A percentile compares a stretch with the other conserved stretches of the same genome.
These are phyloP conservation scores for Pterois miles DNA, from an alignment of 2,797 vertebrate genomes.

Conservation along the genomic window DNA sequence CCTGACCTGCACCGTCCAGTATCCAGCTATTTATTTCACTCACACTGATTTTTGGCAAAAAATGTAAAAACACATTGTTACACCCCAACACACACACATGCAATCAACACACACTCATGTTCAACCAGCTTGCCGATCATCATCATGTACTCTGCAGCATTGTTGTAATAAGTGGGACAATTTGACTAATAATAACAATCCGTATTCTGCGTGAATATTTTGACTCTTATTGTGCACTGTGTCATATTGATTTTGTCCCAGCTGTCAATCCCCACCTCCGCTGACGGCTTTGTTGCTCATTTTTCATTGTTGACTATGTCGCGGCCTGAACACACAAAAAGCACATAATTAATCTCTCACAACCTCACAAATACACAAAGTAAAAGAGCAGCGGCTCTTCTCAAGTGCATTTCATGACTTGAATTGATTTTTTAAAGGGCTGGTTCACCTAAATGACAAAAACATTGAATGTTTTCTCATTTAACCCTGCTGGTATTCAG, in stretches of 20 bases:
- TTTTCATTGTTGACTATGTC: conserved; percentile 54
- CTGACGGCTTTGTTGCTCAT: conserved; percentile 37
- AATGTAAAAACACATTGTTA: too few relatives aligned
- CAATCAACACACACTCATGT: background rate
- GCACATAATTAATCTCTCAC: conserved; percentile 34
- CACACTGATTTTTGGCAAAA: too few relatives aligned
- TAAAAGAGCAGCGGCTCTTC: background rate
- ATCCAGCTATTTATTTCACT: too few relatives aligned
- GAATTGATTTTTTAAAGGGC: conserved; percentile 15
- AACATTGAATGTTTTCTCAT: background rate
- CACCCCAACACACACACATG: background rate
- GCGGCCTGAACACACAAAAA: conserved; percentile 11
- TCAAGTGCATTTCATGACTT: conserved; percentile 8
- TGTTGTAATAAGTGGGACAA: conserved; percentile 6
- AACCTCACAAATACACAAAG: conserved; percentile 2
- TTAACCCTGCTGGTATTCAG: background rate
- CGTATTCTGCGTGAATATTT: conserved; percentile 27
- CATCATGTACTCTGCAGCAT: background rate
- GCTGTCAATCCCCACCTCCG: conserved; percentile 39
- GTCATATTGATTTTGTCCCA: conserved; percentile 38
- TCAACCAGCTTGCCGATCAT: background rate
- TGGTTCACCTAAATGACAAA: background rate
- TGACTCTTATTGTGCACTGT: conserved; percentile 12
- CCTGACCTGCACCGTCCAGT: too few relatives aligned
- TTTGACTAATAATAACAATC: conserved; percentile 15